Evolutionary conservation across 2,888 invertebrate genomes (phyloP), one percentile per base, ranked within the genome.

Genomic region (Clitarchus hookeri): DNA sequence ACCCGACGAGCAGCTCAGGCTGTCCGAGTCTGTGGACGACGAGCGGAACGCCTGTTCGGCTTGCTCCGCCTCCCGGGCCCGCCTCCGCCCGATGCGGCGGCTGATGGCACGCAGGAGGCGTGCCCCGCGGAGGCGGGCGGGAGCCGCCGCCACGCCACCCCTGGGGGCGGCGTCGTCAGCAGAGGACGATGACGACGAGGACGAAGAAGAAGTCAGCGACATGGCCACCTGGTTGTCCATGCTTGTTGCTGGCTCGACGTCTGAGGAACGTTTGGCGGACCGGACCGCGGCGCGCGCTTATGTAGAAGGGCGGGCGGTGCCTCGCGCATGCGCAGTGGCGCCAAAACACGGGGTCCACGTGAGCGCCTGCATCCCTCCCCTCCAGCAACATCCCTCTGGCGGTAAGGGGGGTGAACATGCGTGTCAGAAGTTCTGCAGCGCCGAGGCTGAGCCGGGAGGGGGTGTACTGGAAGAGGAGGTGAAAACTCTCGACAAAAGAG

Each of bases 101-200:
- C 94, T 94, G 88, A 95, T 93, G 65, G 95, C 94, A 88, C 95
- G 93, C 90, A 96, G 94, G 89, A 96, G 92, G 84, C 95, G 92
- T 87, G 94, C 92, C 85, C 95, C 95, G 16, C 94, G 94, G 26
- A 85, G 82, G 89, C 93, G 93, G 87, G 92, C 91, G 6, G 93
- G 92, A 0, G 94, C 92, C 36, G 93, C 92, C 87, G 94, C 93
- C 9, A 23, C 44, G 8, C 80, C 48, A 26, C 44, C 36, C 44
- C 26, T 36, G 25, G 48, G 77, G 83, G 23, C 85, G 85, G 91
- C 90, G 89, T 89, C 48, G 87, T 48, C 91, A 65, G 83, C 89
- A 90, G 89, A 88, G 84, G 88, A 88, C 0, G 90, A 89, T 13
- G 90, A 89, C n/a, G 90, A 87, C n/a, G 89, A 89, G 19, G 90